A percentile compares a stretch with the other conserved stretches of the same genome.
phyloP scores from a whole-genome alignment of 2,888 invertebrate species.

The Muscina levida region DNA sequence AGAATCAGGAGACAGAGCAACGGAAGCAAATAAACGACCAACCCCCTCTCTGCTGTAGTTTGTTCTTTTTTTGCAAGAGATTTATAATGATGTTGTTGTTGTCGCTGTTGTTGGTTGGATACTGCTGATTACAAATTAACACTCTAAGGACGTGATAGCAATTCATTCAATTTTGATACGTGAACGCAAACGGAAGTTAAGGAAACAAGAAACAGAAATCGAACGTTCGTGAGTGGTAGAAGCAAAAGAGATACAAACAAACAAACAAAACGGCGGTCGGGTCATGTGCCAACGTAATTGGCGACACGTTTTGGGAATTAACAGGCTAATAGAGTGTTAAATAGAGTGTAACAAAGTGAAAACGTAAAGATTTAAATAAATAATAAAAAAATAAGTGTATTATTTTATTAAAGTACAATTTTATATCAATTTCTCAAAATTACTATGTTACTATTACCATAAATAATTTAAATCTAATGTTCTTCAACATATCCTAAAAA shows the following conservation, averaged over 20 bases:
- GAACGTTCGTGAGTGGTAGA: neutral
- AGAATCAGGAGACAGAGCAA: neutral
- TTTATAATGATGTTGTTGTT: no score
- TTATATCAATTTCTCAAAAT: neutral
- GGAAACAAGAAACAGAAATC: conserved; percentile 48
- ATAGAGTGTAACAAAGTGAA: neutral
- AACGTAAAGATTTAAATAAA: conserved; percentile 1
- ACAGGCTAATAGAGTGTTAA: conserved; percentile 39
- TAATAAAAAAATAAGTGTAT: conserved; percentile 3
- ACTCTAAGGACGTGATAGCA: conserved; percentile 11
- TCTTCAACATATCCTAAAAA: no score
- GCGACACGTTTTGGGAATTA: conserved; percentile 62
- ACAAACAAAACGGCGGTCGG: conserved; percentile 29
- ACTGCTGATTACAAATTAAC: conserved; percentile 35
- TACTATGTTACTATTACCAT: no score
- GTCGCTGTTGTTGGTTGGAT: neutral
- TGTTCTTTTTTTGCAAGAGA: no score
- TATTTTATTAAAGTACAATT: neutral
- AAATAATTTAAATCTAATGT: no score
- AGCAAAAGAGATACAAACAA: conserved; percentile 4
- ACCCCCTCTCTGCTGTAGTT: conserved; percentile 33
- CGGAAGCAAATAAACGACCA: no score
- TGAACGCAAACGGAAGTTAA: conserved; percentile 55
- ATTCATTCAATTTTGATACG: conserved; percentile 44
- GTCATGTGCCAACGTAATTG: conserved; percentile 59